Conservation (phyloP, 2,113 vertebrate genomes). For the Zosterops japonicus region DNA sequence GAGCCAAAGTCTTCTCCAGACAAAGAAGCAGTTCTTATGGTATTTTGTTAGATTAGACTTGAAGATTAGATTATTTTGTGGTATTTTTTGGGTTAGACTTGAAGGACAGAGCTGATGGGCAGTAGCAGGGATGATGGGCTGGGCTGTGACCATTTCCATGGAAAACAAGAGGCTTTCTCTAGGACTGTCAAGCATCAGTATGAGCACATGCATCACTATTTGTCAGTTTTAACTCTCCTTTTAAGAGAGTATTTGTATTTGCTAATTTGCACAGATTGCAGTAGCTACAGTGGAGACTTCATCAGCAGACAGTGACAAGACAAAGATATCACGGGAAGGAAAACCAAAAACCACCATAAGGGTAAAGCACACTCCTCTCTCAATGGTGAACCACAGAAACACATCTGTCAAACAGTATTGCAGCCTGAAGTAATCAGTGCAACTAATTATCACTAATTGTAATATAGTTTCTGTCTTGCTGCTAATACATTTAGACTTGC, state of each 20-base stretch:
- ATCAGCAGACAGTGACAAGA: background rate
- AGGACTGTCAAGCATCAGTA: background rate
- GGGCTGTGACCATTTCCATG: background rate
- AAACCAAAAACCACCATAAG: background rate
- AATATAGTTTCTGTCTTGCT: conserved; percentile 74
- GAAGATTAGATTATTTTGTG: background rate
- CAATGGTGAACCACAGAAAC: background rate
- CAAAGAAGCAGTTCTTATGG: background rate
- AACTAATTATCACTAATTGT: conserved; percentile 76
- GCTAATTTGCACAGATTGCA: background rate
- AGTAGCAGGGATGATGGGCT: background rate
- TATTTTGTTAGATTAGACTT: background rate
- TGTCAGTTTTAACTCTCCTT: background rate
- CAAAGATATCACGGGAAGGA: background rate
- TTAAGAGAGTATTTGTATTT: background rate
- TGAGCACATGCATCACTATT: background rate
- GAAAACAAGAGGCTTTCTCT: background rate
- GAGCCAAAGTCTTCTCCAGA: background rate
- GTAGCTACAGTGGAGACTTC: background rate
- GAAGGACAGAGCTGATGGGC: background rate
- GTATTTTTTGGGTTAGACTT: background rate
- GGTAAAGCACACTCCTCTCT: background rate
- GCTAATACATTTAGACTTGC: conserved; percentile 80
- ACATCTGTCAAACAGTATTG: conserved; percentile 55
- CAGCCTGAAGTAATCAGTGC: conserved; percentile 67